Evolutionary conservation across 2,888 invertebrate genomes (phyloP).

Genomic region (Marasmarcha lunaedactyla): DNA sequence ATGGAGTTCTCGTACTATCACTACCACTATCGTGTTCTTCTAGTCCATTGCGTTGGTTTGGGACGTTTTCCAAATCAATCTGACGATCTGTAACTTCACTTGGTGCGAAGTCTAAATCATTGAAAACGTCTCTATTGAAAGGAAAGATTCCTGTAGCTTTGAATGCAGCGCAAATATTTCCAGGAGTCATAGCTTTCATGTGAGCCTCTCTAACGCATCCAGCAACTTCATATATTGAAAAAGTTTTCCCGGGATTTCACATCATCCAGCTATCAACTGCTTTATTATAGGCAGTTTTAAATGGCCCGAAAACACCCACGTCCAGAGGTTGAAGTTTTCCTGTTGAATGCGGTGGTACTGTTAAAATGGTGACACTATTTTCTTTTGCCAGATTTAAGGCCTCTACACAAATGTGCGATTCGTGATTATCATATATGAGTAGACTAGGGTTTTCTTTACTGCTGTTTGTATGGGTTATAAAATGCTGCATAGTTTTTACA

Average conservation of each 20-base stretch:
- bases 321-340: slow-evolving; percentile 31
- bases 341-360: slow-evolving; percentile 35
- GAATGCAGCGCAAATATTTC: slow-evolving; percentile 28
- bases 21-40: too few relatives aligned
- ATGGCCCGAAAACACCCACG: not conserved
- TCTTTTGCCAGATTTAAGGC: slow-evolving; percentile 22
- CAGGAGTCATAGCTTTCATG: slow-evolving; percentile 25
- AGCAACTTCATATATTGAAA: not conserved
- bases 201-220: slow-evolving; percentile 25
- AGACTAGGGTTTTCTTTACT: slow-evolving; percentile 22
- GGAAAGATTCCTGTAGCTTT: slow-evolving; percentile 27
- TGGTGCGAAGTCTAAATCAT: slow-evolving; percentile 22
- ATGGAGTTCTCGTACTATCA: not conserved
- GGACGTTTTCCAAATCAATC: slow-evolving; percentile 5
- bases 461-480: slow-evolving; percentile 20
- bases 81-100: slow-evolving; percentile 20
- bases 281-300: too few relatives aligned
- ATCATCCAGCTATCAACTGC: too few relatives aligned
- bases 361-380: slow-evolving; percentile 32
- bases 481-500: slow-evolving; percentile 27
- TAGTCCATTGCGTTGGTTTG: not conserved
- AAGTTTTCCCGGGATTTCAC: not conserved
- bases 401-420: slow-evolving; percentile 53
- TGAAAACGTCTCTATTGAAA: slow-evolving; percentile 25
- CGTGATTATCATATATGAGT: slow-evolving; percentile 27